Evolutionary conservation across 2,113 vertebrate genomes (phyloP), one percentile per base, ranked within the genome.

Genomic region (Perognathus longimembris): DNA sequence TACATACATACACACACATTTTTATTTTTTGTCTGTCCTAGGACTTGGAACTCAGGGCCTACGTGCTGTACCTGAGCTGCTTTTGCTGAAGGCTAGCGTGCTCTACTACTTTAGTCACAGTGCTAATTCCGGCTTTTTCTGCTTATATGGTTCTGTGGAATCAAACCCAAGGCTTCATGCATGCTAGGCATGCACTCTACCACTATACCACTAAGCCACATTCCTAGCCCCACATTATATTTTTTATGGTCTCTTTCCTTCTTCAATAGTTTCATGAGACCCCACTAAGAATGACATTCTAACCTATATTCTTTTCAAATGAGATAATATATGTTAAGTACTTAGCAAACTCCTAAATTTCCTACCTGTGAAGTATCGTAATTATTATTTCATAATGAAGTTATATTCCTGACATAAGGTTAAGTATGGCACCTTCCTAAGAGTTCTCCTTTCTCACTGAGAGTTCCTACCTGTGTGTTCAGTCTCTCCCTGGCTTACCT

Each of bases 401-500:
- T 57, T 63, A 36, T 26, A 11, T 45, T 54, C 75, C 22, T 69
- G 38, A 45, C 67, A 26, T 22, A 32, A 75, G 24, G 70, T 45
- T 59, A 38, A 50, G 30, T 78, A 75, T 20, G n/a, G 76, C 7
- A 34, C 42, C 66, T 30, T 75, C 88, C 36, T 63, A 76, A 86
- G 63, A 50, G 11, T 30, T 11, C 20, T 6, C 71, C 21, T 77
- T 79, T 71, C 24, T 85, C 54, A n/a, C 0, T 7, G 3, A 79
- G n/a, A 30, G 40, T 15, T 64, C 54, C 18, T 15, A 15, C 8
- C 71, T 20, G 10, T 70, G 32, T n/a, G 10, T 34, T 26, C 74
- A 34, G 42, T 14, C 73, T 50, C n/a, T 59, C 79, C 57, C 34
- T 36, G 21, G 38, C 86, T 95, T 96, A 99, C 99, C 99, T 99